Percentiles rank a stretch among this genome's conserved stretches.
phyloP scores from a whole-genome alignment of 2,113 vertebrate genomes.

The Illadopsis cleaveri region DNA sequence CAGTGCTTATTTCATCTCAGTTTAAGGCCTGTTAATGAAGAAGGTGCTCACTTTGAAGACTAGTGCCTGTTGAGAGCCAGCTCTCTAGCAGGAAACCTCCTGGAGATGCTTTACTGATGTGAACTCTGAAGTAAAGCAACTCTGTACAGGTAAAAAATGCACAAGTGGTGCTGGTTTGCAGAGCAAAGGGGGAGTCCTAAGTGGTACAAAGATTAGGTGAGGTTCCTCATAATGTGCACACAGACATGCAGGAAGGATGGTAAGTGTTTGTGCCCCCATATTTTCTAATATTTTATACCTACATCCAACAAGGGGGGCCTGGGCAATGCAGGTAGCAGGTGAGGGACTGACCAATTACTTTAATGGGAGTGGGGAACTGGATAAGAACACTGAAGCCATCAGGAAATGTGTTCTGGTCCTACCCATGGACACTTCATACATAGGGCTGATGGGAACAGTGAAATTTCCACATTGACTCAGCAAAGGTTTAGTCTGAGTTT shows the following conservation, averaged over 20 bases:
- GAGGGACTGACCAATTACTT: neutral
- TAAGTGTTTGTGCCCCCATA: neutral
- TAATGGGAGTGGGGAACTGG: neutral
- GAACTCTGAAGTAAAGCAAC: neutral
- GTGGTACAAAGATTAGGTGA: neutral
- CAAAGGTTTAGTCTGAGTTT: slow-evolving; percentile 27
- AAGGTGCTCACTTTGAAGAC: neutral
- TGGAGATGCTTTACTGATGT: neutral
- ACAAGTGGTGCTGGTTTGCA: neutral
- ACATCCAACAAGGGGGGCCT: neutral
- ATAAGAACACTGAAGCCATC: neutral
- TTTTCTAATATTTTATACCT: neutral
- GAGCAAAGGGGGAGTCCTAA: neutral
- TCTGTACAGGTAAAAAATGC: neutral
- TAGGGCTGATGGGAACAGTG: neutral
- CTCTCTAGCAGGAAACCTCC: neutral
- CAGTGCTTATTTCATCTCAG: neutral
- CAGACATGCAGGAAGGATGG: neutral
- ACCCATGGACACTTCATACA: neutral
- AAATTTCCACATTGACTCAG: neutral
- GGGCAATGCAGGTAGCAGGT: neutral
- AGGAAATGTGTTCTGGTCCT: neutral
- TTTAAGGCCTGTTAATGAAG: neutral
- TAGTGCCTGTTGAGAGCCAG: neutral
- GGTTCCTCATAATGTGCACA: neutral